Conservation (phyloP, 1,140 invertebrate species). For the Hetaerina americana region DNA sequence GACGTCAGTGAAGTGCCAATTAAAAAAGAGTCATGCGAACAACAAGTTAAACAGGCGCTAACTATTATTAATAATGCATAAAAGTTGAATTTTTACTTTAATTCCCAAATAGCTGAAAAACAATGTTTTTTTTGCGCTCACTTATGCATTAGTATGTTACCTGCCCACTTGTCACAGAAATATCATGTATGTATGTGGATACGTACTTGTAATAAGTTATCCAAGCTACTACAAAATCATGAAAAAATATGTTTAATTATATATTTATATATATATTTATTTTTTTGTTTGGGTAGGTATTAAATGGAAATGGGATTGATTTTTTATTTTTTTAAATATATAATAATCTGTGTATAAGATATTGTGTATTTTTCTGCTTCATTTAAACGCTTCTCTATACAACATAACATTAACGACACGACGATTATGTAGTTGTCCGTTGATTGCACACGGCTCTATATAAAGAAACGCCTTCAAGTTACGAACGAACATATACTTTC, state of each 20-base stretch:
- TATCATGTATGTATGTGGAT: neutral
- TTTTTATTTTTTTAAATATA: neutral
- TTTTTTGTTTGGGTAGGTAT: neutral
- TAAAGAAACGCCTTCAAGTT: neutral
- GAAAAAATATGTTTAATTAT: slow-evolving; percentile 1
- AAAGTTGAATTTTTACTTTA: too few species aligned
- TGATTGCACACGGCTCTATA: neutral
- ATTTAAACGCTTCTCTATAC: neutral
- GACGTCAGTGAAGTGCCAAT: too few species aligned
- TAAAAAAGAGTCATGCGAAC: too few species aligned
- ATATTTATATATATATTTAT: neutral
- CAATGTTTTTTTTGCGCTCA: too few species aligned
- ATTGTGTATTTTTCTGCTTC: too few species aligned
- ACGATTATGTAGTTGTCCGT: neutral
- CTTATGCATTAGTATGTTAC: too few species aligned
- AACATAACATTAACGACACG: neutral
- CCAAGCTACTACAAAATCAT: neutral
- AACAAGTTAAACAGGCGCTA: too few species aligned
- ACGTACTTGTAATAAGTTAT: neutral
- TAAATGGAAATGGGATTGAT: neutral
- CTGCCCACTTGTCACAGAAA: neutral
- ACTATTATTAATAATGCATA: too few species aligned
- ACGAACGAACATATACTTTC: neutral
- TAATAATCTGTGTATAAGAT: too few species aligned
- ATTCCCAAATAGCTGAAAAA: too few species aligned